Conservation (phyloP, 2,113 vertebrate genomes). For the Henicopernis longicauda region DNA sequence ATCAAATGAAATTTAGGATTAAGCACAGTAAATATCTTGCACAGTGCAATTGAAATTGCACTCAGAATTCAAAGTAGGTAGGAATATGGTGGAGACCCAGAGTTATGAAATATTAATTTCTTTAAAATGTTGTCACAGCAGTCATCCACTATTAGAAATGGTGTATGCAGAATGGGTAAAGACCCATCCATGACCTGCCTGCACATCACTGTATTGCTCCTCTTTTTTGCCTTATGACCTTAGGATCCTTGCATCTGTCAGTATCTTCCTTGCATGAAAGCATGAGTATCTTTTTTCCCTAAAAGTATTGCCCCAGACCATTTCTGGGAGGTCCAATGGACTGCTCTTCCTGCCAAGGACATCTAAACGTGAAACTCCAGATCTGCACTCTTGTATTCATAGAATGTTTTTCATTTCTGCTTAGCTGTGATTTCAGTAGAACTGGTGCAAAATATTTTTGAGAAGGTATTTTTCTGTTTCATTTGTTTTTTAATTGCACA, state of each 20-base stretch:
- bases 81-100: background rate
- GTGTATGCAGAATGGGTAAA: background rate
- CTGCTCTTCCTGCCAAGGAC: background rate
- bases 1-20: background rate
- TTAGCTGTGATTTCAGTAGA: background rate
- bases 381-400: background rate
- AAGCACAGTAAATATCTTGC: background rate
- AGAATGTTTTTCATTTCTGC: background rate
- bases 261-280: background rate
- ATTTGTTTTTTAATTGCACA: background rate
- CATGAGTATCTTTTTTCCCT: background rate
- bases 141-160: background rate
- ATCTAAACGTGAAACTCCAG: background rate
- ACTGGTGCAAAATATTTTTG: background rate
- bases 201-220: background rate
- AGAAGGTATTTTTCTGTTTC: background rate
- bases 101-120: background rate
- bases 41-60: background rate
- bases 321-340: background rate
- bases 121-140: background rate
- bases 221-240: background rate
- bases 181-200: background rate
- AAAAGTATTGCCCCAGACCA: background rate
- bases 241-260: background rate
- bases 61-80: background rate